These are phyloP conservation scores for Alauda arvensis DNA, from an alignment of 2,797 vertebrate genomes.

Conservation along the genomic window DNA sequence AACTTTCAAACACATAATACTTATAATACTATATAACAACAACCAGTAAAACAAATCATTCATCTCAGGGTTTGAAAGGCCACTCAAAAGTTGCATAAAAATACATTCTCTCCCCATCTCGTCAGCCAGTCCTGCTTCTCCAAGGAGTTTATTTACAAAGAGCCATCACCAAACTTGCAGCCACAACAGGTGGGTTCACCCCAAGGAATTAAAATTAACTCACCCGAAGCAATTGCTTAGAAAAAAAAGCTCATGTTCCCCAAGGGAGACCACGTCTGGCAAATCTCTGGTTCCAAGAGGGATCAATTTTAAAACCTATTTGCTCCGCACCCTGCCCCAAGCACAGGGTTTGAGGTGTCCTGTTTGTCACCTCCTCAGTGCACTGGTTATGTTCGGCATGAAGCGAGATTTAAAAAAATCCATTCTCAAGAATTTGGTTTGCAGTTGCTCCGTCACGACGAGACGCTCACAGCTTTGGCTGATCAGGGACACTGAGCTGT, in stretches of 20 bases:
- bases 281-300: constrained; percentile 28
- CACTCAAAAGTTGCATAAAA: constrained; percentile 79
- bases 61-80: constrained; percentile 75
- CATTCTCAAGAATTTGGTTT: background rate
- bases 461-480: background rate
- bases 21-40: constrained; percentile 70
- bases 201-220: constrained; percentile 46
- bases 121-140: constrained; percentile 55
- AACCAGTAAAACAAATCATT: constrained; percentile 72
- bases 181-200: constrained; percentile 9
- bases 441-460: rapidly evolving
- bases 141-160: constrained; percentile 70
- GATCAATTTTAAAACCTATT: constrained; percentile 4
- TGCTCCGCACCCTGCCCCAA: background rate
- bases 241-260: constrained; percentile 1
- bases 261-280: constrained; percentile 16
- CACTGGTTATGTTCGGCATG: background rate
- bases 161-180: constrained; percentile 45
- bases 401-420: background rate
- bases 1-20: constrained; percentile 75
- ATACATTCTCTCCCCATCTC: constrained; percentile 74
- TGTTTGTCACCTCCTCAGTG: background rate
- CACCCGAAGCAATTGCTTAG: constrained; percentile 38
- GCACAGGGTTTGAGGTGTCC: background rate
- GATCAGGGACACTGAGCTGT: background rate